Evolutionary conservation across 2,888 invertebrate genomes (phyloP), one percentile per base, ranked within the genome.

Genomic region (Baronia brevicornis): DNA sequence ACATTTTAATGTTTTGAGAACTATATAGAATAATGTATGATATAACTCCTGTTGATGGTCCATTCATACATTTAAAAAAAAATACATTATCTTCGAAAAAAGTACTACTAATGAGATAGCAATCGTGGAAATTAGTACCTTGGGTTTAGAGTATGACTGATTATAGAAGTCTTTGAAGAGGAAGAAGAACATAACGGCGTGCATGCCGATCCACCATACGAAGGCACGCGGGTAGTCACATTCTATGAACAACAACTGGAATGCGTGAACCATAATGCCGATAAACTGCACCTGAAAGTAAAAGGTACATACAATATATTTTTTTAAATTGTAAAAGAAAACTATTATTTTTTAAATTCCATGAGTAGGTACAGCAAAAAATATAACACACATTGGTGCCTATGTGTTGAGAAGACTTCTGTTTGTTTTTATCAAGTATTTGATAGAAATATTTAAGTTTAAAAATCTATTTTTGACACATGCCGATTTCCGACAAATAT

Each of bases 151-250:
- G 71, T 94, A 94, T 2, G 92, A 87, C 53, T 92, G 87, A 51
- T 91, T 89, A 87, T 97, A 97, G 87, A 97, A 97, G 65, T 94
- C 90, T 1, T 92, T 91, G 88, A 97, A 97, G 32, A 97, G 88
- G 79, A 94, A 90, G 68, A 94, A 94, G 87, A 97, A 97, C 86
- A 97, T 91, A 14, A 96, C 85, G 1, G 96, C 95, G 74, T 97
- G 96, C 63, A 92, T 86, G 41, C 95, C 94, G 63, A 97, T 97
- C 90, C 92, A 94, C 90, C 93, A 95, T 42, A 92, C 92, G 70
- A 95, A 95, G 2, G 91, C 91, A 35, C 90, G 89, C 0, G 97
- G 96, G 69, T 95, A 97, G 67, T 94, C 89, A 86, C 97, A 97
- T 29, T 95, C 94, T 48, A 90, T 88, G 85, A 95, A 92, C 46